Percentiles rank a stretch among this genome's conserved stretches.
These are phyloP conservation scores for Ctenicera cuprea DNA, from an alignment of 2,888 invertebrate species.

Conservation along the genomic window DNA sequence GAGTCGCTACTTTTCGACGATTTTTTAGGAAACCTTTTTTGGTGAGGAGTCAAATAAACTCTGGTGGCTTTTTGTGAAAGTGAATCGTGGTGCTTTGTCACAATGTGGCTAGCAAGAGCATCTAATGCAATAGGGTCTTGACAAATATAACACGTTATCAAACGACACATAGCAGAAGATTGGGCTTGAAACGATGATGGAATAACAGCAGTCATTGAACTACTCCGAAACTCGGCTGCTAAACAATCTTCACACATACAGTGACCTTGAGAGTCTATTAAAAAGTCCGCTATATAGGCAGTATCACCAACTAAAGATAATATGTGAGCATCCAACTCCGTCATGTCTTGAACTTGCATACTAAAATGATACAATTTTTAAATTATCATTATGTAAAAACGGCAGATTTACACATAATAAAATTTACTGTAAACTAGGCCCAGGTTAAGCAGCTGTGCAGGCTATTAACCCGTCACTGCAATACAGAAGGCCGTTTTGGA, in stretches of 20 bases:
- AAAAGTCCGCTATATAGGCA: slow-evolving; percentile 63
- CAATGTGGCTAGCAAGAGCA: slow-evolving; percentile 52
- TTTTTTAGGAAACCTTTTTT: slow-evolving; percentile 45
- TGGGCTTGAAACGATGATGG: slow-evolving; percentile 48
- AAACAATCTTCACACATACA: slow-evolving; percentile 69
- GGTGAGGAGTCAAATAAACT: slow-evolving; percentile 47
- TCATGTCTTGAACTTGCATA: slow-evolving; percentile 62
- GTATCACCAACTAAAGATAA: slow-evolving; percentile 65
- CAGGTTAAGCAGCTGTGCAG: too few species aligned
- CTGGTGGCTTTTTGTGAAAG: slow-evolving; percentile 38
- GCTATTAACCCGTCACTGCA: too few species aligned
- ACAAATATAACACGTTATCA: slow-evolving; percentile 58
- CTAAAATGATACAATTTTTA: slow-evolving; percentile 57
- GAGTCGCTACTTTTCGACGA: slow-evolving; percentile 30
- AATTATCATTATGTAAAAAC: too few species aligned
- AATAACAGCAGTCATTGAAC: slow-evolving; percentile 55
- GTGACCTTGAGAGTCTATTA: slow-evolving; percentile 65
- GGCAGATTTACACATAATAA: too few species aligned
- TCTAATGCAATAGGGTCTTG: slow-evolving; percentile 55
- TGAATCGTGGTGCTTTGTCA: slow-evolving; percentile 54
- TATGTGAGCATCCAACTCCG: slow-evolving; percentile 65
- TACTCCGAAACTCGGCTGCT: slow-evolving; percentile 64
- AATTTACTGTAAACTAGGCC: neutral
- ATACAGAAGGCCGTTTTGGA: too few species aligned
- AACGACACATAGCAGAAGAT: slow-evolving; percentile 42